phyloP scores from a whole-genome alignment of 2,888 invertebrate species.

The Azorinus chamasolen region DNA sequence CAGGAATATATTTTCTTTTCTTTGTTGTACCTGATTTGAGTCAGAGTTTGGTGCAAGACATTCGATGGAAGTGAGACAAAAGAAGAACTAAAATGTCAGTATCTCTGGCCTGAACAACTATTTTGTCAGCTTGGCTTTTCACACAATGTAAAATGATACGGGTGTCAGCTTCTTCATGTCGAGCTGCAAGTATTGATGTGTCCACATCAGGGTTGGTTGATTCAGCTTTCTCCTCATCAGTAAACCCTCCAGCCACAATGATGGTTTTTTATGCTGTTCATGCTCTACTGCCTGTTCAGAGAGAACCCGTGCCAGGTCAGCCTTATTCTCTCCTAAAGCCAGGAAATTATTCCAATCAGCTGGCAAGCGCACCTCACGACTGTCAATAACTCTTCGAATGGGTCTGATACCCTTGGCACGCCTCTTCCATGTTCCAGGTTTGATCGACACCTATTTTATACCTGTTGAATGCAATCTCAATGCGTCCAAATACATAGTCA shows the following conservation, averaged over 20 bases:
- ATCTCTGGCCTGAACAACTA: background rate
- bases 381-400: slow-evolving; percentile 10
- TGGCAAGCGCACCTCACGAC: slow-evolving; percentile 5
- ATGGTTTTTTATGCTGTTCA: background rate
- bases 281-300: background rate
- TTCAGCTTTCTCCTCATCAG: background rate
- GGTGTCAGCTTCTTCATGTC: background rate
- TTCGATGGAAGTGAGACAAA: background rate
- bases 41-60: no score
- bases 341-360: slow-evolving; percentile 1
- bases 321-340: slow-evolving; percentile 3
- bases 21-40: no score
- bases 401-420: background rate
- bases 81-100: slow-evolving; percentile 8
- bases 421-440: background rate
- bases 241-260: background rate
- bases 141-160: slow-evolving; percentile 2
- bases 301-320: slow-evolving; percentile 7
- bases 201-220: background rate
- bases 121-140: background rate
- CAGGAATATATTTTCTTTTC: no score
- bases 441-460: background rate
- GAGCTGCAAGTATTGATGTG: background rate
- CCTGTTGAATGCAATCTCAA: no score
- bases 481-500: background rate